A percentile compares a stretch with the other conserved stretches of the same genome.
Evolutionary conservation across 92 coral and sea anemone genomes (phyloP).

Genomic region (Epizoanthus illoricatus): DNA sequence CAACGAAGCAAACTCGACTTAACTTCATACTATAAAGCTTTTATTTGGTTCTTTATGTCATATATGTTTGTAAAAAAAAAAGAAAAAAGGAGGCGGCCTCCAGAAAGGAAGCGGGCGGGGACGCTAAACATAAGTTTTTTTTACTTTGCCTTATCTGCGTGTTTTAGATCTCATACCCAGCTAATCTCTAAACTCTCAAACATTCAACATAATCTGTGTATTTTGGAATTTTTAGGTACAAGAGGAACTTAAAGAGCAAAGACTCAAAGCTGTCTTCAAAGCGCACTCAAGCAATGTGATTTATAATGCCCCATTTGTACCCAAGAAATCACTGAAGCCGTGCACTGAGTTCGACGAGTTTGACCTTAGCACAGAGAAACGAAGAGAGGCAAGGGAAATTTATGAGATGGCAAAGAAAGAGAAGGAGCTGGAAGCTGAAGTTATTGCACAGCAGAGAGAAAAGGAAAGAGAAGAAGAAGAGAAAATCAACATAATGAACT

Average conservation of each 20-base stretch:
- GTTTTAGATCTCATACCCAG: background rate
- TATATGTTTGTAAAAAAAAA: too few relatives aligned
- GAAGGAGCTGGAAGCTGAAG: constrained; percentile 66
- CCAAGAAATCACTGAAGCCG: constrained; percentile 85
- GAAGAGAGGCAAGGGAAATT: constrained; percentile 81
- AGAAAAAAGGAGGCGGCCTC: too few relatives aligned
- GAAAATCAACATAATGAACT: constrained; percentile 46
- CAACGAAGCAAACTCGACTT: too few relatives aligned
- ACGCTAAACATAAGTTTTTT: too few relatives aligned
- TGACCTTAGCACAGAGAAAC: constrained; percentile 71
- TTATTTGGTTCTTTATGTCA: too few relatives aligned
- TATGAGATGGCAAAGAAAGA: constrained; percentile 78
- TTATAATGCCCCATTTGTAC: constrained; percentile 82
- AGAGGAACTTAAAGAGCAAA: constrained; percentile 70
- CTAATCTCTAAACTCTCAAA: background rate
- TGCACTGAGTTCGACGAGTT: constrained; percentile 83
- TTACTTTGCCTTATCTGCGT: background rate
- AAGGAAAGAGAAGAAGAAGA: constrained; percentile 82
- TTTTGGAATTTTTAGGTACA: constrained; percentile 54
- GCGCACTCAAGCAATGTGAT: constrained; percentile 81
- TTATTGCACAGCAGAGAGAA: constrained; percentile 58
- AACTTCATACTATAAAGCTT: too few relatives aligned
- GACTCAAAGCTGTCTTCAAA: constrained; percentile 76
- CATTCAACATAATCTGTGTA: too few relatives aligned
- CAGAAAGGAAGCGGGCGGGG: too few relatives aligned